Conservation (phyloP, 2,113 vertebrate species). For the Sclerurus mexicanus region DNA sequence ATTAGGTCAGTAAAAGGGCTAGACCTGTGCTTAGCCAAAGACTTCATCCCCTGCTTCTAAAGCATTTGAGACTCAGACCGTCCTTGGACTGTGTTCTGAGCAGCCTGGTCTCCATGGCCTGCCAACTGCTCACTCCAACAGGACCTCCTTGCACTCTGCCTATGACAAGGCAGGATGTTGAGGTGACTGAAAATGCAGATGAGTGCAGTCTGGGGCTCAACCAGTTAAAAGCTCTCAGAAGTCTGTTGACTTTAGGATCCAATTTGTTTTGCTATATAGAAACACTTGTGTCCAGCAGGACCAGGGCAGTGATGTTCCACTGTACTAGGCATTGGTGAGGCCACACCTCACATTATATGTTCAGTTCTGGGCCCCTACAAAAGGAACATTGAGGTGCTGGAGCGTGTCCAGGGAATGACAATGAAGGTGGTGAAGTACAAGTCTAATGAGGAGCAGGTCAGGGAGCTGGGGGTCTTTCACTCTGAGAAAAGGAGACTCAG, state of each 20-base stretch:
- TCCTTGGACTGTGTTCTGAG: not conserved
- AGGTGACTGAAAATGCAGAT: not conserved
- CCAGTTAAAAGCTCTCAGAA: not conserved
- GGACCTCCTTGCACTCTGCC: not conserved
- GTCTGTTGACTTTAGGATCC: not conserved
- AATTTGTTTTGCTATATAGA: not conserved
- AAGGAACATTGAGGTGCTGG: not conserved
- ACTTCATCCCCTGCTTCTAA: not conserved
- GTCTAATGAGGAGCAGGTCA: not conserved
- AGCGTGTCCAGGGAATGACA: not conserved
- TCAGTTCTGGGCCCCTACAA: not conserved
- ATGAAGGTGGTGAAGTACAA: not conserved
- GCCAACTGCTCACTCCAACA: not conserved
- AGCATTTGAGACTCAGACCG: not conserved
- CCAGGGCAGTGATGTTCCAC: not conserved
- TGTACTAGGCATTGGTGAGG: accelerated
- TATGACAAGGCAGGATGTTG: not conserved
- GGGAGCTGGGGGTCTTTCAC: not conserved
- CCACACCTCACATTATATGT: accelerated
- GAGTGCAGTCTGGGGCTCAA: not conserved
- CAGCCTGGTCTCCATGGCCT: not conserved
- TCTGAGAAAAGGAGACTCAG: not conserved
- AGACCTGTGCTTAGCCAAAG: not conserved
- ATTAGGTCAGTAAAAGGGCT: not conserved
- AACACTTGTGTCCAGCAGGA: not conserved